Evolutionary conservation across 2,888 invertebrate genomes (phyloP).

Genomic region (Drosophila greeni): DNA sequence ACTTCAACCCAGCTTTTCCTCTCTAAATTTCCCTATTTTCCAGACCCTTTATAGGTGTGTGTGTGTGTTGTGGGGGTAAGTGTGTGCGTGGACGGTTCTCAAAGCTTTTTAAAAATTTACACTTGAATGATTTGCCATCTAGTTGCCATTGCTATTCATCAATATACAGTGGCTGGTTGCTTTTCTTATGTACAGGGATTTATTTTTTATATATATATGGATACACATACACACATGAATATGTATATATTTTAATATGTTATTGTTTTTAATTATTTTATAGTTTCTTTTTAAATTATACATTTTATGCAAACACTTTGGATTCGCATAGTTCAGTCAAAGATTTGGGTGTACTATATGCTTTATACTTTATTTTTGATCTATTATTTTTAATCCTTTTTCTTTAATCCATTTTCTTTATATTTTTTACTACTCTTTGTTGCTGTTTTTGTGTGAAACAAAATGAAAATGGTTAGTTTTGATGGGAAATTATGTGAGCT

Average conservation of each 20-base stretch:
- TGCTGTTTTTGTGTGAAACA: constrained; percentile 4
- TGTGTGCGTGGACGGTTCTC: constrained; percentile 77
- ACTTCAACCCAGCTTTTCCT: background rate
- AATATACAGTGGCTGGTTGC: constrained; percentile 23
- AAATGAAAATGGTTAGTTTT: background rate
- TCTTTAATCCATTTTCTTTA: background rate
- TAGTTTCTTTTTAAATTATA: constrained; percentile 36
- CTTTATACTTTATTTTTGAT: background rate
- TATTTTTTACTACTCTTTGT: background rate
- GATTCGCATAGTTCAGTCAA: constrained; percentile 62
- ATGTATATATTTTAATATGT: constrained; percentile 30
- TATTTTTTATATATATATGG: constrained; percentile 25
- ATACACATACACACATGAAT: constrained; percentile 17
- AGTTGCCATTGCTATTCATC: constrained; percentile 23
- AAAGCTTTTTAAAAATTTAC: constrained; percentile 71
- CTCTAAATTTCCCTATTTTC: background rate
- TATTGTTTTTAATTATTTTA: constrained; percentile 27
- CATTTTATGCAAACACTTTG: constrained; percentile 46
- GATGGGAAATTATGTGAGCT: background rate
- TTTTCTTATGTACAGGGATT: constrained; percentile 25
- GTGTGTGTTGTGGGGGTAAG: constrained; percentile 31
- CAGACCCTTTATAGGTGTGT: background rate
- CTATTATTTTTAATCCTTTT: background rate
- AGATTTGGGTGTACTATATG: constrained; percentile 40
- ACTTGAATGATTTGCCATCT: constrained; percentile 29